Percentiles rank a stretch among this genome's conserved stretches.
These are phyloP conservation scores for Naso thynnoides DNA, from an alignment of 2,797 vertebrate genomes.

Conservation along the genomic window DNA sequence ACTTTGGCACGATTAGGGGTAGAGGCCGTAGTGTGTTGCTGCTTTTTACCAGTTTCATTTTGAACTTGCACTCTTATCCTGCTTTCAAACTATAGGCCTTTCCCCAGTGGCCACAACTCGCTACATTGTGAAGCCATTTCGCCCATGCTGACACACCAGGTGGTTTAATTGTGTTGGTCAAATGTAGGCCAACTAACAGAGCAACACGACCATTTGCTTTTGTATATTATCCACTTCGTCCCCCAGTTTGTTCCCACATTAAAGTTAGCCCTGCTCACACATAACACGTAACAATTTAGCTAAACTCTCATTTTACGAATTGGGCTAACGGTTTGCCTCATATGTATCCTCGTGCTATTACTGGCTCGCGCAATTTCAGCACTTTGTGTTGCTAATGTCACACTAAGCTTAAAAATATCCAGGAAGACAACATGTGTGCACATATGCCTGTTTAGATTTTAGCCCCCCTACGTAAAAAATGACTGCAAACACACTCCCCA, in stretches of 20 bases:
- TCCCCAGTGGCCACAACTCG: slow-evolving; percentile 50
- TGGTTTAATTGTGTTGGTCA: slow-evolving; percentile 82
- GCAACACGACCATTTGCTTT: slow-evolving; percentile 38
- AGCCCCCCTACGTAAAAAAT: not conserved
- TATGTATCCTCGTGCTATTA: slow-evolving; percentile 32
- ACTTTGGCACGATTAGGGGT: slow-evolving; percentile 39
- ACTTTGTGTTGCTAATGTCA: slow-evolving; percentile 26
- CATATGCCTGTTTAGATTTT: slow-evolving; percentile 13
- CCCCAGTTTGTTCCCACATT: slow-evolving; percentile 2
- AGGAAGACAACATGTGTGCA: not conserved
- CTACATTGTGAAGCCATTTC: slow-evolving; percentile 68
- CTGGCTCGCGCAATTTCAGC: slow-evolving; percentile 17
- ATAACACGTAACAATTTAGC: slow-evolving; percentile 9
- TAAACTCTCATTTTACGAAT: slow-evolving; percentile 30
- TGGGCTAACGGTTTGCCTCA: slow-evolving; percentile 13
- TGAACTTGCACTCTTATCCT: slow-evolving; percentile 33
- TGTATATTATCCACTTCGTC: slow-evolving; percentile 5
- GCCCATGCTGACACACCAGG: slow-evolving; percentile 80
- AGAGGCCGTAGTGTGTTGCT: slow-evolving; percentile 23
- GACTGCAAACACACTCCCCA: not conserved
- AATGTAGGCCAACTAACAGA: slow-evolving; percentile 78
- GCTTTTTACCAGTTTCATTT: slow-evolving; percentile 33
- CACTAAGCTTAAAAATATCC: slow-evolving; percentile 14
- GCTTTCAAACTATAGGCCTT: slow-evolving; percentile 50
- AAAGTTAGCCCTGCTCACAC: not conserved